Conservation (phyloP, 53 echinoderm and acorn worm species). For the Patiria pectinifera region DNA sequence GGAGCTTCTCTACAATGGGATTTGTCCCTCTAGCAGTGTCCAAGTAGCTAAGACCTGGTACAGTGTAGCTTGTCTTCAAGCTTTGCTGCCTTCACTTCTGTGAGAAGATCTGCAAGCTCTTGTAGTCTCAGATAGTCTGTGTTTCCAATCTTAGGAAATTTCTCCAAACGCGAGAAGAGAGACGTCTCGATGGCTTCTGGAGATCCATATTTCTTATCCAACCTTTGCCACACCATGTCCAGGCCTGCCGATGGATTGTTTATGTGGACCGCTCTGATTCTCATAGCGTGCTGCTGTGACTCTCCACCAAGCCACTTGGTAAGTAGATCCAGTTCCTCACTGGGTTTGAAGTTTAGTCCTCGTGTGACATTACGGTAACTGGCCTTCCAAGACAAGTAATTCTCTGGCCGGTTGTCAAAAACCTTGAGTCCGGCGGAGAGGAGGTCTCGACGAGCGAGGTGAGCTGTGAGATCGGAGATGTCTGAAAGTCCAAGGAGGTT, state of each 20-base stretch:
- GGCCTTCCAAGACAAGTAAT: constrained; percentile 63
- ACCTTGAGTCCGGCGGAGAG: constrained; percentile 39
- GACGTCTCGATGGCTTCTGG: constrained; percentile 50
- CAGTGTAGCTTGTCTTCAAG: constrained; percentile 46
- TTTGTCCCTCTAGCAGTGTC: constrained; percentile 63
- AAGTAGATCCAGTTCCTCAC: constrained; percentile 66
- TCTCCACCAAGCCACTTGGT: constrained; percentile 63
- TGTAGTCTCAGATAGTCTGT: constrained; percentile 17
- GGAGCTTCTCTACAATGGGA: constrained; percentile 56
- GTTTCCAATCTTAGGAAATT: constrained; percentile 10
- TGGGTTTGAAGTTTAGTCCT: constrained; percentile 42
- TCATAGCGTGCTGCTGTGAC: constrained; percentile 29
- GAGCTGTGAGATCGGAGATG: constrained; percentile 39
- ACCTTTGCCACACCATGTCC: constrained; percentile 45
- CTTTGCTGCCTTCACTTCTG: constrained; percentile 35
- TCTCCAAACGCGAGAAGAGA: constrained; percentile 31
- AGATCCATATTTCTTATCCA: constrained; percentile 61
- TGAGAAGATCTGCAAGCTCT: constrained; percentile 51
- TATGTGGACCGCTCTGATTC: constrained; percentile 52
- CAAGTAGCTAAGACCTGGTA: constrained; percentile 54
- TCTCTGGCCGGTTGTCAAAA: constrained; percentile 68
- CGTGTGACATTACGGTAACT: constrained; percentile 54
- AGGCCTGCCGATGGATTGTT: constrained; percentile 32
- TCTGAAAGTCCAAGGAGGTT: background rate
- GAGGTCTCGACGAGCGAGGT: constrained; percentile 56